phyloP scores from a whole-genome alignment of 2,113 vertebrate species.

The Cyanoliseus patagonus region DNA sequence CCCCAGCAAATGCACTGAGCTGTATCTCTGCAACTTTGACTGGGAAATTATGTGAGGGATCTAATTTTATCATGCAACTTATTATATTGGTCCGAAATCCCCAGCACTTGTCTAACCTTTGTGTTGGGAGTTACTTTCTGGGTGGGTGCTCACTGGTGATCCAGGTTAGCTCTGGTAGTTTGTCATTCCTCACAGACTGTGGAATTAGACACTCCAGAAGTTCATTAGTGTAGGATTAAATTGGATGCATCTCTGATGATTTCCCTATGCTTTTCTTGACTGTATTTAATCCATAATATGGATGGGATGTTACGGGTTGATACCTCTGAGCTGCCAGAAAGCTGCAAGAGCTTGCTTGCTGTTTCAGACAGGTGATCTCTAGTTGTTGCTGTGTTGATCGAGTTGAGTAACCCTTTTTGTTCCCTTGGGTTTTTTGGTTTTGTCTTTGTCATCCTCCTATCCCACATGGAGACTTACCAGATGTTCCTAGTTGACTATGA shows the following conservation, averaged over 20 bases:
- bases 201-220: background rate
- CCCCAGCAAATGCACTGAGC: background rate
- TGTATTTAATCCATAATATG: fast-evolving
- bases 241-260: background rate
- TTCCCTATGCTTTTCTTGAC: background rate
- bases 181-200: background rate
- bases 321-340: background rate
- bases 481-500: background rate
- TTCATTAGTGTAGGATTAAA: background rate
- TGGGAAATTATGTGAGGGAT: background rate
- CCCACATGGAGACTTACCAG: background rate
- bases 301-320: background rate
- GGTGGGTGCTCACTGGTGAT: background rate
- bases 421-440: background rate
- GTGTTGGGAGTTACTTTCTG: background rate
- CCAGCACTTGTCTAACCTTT: background rate
- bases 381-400: background rate
- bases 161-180: background rate
- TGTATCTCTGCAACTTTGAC: background rate
- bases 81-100: too few relatives aligned
- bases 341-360: background rate
- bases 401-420: background rate
- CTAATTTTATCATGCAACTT: background rate
- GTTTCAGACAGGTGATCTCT: background rate
- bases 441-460: background rate